Base-by-base conservation (phyloP, 2,797 vertebrate genomes). In the Acrossocheilus fasciatus region DNA sequence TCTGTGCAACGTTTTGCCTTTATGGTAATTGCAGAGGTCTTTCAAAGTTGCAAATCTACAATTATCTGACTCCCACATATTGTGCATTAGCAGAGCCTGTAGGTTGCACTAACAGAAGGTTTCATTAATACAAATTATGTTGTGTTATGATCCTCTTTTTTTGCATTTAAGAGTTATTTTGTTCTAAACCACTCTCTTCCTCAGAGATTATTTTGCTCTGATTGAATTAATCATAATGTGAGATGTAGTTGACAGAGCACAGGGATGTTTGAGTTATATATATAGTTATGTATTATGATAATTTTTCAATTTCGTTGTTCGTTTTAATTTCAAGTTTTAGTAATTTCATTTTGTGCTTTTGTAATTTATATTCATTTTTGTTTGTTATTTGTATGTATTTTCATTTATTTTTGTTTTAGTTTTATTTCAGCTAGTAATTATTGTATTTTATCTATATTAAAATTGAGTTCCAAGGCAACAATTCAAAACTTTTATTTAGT, bases 31-130 rank as follows among this genome's bases (percentile, higher is more conserved):
- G 54, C 43, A 84, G 39, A 84, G 47, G 68, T 80, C 36, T 84
- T 64, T 4, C 57, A 26, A 47, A 70, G 45, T 43, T 68, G 72
- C 10, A 77, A 69, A 43, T n/a, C 39, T 75, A 17, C 66, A 83
- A 87, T 87, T 79, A 83, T 72, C 14, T 70, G 77, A 81, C 78
- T 57, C 87, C 78, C 77, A 85, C 87, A 76, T 70, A n/a, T 23
- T 43, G 47, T 75, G 59, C 82, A 85, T 87, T 47, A 84, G 59
- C 23, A 18, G 39, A 62, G 47, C 9, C 17, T 57, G 77, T 75
- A 81, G 69, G 69, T 47, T 68, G 57, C 57, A 66, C n/a, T 81
- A 15, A 52, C 64, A 41, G n/a, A 50, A 17, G 23, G 45, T 47
- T 81, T 85, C 20, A 76, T 76, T 68, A 81, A 45, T 26, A 41